Base-by-base conservation (phyloP, 2,888 invertebrate genomes). In the Nemoura dubitans region DNA sequence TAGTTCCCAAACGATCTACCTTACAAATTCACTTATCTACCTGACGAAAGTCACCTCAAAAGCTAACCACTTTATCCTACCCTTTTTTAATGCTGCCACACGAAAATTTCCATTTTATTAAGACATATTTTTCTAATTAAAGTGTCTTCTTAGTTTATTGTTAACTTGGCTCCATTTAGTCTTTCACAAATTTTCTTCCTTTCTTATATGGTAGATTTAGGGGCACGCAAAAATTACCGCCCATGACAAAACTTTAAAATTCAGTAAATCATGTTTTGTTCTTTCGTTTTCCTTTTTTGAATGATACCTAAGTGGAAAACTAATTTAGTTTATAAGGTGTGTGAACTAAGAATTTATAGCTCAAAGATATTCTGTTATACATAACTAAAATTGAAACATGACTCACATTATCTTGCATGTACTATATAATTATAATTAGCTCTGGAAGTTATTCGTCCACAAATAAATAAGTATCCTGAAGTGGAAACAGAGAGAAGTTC, bases 41-140 rank as follows among this genome's bases (percentile, higher is more conserved):
- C 59, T 21, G 2, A 59, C 6, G 59, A 59, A 59, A 59, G 59
- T 59, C 14, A 59, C 59, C 59, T 59, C 59, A 59, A 59, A 59
- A 59, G 59, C 59, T 59, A 59, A 59, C 59, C 59, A 59, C 59
- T 59, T 59, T 7, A 59, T 59, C 59, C 14, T 59, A 10, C 16
- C 59, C 59, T 21, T 59, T 21, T 59, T 14, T 59, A 59, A 59
- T 59, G 2, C 59, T 59, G 59, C 21, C 59, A 59, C 59, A 59
- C 3, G 59, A 59, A 59, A 59, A 10, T 59, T 59, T 59, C 1
- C 59, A 59, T 59, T 59, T 59, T 59, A 59, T 59, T 59, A 59
- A 59, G 36, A 36, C 36, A 59, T 59, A 59, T 59, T 59, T 36
- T 59, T 59, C 59, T 59, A 59, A 59, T 59, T 59, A 59, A 59